Conservation (phyloP, 1,140 invertebrate genomes). For the Zaprionus lachaisei region DNA sequence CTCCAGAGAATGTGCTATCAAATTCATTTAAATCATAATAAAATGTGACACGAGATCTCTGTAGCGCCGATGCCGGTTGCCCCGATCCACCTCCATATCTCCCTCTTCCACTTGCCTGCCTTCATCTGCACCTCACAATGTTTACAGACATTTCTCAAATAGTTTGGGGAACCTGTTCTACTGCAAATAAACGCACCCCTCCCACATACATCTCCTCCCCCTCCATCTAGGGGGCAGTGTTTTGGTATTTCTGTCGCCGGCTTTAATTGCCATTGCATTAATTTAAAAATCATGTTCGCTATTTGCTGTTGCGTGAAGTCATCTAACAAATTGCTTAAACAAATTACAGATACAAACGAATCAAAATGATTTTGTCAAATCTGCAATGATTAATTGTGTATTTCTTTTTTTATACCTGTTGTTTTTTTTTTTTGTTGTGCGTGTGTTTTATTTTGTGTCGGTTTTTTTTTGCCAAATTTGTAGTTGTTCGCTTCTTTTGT, state of each 20-base stretch:
- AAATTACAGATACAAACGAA: constrained; percentile 62
- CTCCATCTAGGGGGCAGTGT: constrained; percentile 5
- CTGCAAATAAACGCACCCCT: background rate
- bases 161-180: constrained; percentile 32
- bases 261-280: constrained; percentile 50
- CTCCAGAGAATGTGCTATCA: constrained; percentile 56
- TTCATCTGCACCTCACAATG: background rate
- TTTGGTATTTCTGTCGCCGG: constrained; percentile 46
- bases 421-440: constrained; percentile 26
- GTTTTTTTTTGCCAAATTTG: constrained; percentile 39
- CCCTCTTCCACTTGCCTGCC: background rate
- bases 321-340: constrained; percentile 73
- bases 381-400: constrained; percentile 63
- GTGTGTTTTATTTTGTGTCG: constrained; percentile 24
- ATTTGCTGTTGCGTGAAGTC: constrained; percentile 67
- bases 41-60: constrained; percentile 63
- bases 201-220: background rate
- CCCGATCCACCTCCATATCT: background rate
- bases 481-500: constrained; percentile 31
- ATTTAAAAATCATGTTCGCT: constrained; percentile 65
- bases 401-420: constrained; percentile 13
- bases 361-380: constrained; percentile 50
- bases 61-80: constrained; percentile 23
- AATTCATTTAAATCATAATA: constrained; percentile 81
- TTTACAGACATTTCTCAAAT: constrained; percentile 7